Evolutionary conservation across 2,888 invertebrate species (phyloP), one percentile per base, ranked within the genome.

Genomic region (Drosophila percnosoma): DNA sequence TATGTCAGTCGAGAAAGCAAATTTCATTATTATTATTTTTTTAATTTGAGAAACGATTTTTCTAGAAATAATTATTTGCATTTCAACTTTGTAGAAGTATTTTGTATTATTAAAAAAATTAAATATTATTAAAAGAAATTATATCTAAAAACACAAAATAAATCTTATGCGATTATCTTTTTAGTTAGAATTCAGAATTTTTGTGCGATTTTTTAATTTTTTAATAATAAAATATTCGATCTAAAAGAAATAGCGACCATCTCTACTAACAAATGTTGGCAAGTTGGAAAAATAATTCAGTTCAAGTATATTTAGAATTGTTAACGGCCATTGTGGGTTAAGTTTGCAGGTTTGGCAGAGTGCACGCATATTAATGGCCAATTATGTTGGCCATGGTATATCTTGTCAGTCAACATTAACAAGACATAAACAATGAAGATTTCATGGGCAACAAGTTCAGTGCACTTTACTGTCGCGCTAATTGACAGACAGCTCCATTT

Each of bases 401-500:
- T n/a, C 49, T 57, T 52, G 62, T 29, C 69, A 73, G 40, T 57
- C 57, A 15, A 31, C 57, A 42, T 72, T 71, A 81, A 59, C 78
- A 72, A 72, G 60, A 78, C 78, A 72, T 75, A 80, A 80, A 78
- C 75, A 76, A 75, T 73, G 66, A 69, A 68, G 73, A 65, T 68
- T 76, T 73, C 65, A 68, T 67, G 73, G 69, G 70, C 74, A 70
- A 69, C 78, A 76, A 82, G 89, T 86, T 89, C 89, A 86, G 74
- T 89, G 85, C 87, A 87, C 89, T 74, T 79, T 66, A 70, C 79
- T 66, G 72, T 71, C 42, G 68, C 34, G 81, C 83, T 84, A 84
- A 84, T 84, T 84, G 89, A 78, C 73, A 83, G 81, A 71, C 81
- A 72, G 73, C 78, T 80, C 78, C 78, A 86, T 86, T 88, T 83